These are phyloP conservation scores for Thamnaconus septentrionalis DNA, from an alignment of 2,113 vertebrate genomes.

Conservation along the genomic window DNA sequence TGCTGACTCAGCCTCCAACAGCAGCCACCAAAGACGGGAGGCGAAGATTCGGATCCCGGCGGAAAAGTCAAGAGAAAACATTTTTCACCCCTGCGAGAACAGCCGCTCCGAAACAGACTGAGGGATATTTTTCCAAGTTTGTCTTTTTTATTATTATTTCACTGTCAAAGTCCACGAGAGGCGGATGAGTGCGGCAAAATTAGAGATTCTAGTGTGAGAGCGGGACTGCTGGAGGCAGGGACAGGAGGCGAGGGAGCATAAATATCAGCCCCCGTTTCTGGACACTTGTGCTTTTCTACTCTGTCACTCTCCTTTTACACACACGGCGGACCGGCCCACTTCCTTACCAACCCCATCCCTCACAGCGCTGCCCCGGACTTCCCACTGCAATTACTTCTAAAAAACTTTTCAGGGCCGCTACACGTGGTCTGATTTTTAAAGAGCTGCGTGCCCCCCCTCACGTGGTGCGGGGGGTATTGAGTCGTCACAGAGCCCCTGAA, in stretches of 20 bases:
- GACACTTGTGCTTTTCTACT: slow-evolving; percentile 70
- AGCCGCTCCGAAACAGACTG: background rate
- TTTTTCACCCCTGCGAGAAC: slow-evolving; percentile 22
- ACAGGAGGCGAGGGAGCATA: slow-evolving; percentile 37
- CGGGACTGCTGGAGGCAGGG: background rate
- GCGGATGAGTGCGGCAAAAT: slow-evolving; percentile 18
- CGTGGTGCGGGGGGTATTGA: slow-evolving; percentile 81
- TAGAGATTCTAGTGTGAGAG: slow-evolving; percentile 47
- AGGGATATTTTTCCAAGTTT: background rate
- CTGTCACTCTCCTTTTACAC: slow-evolving; percentile 75
- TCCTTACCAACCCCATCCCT: slow-evolving; percentile 80
- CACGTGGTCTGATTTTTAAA: slow-evolving; percentile 85
- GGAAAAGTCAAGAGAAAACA: background rate
- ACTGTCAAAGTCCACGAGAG: slow-evolving; percentile 35
- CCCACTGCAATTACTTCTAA: slow-evolving; percentile 86
- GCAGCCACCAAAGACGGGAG: slow-evolving; percentile 63
- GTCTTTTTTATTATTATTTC: background rate
- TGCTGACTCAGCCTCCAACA: slow-evolving; percentile 64
- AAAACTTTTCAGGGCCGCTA: slow-evolving; percentile 80
- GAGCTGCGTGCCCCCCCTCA: slow-evolving; percentile 78
- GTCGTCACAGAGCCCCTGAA: slow-evolving; percentile 85
- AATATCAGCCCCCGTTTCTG: slow-evolving; percentile 65
- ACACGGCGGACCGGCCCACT: slow-evolving; percentile 78
- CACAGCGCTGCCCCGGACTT: slow-evolving; percentile 72
- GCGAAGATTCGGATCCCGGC: slow-evolving; percentile 58